phyloP scores from a whole-genome alignment of 2,113 vertebrate species.

The Cranoglanis bouderius region DNA sequence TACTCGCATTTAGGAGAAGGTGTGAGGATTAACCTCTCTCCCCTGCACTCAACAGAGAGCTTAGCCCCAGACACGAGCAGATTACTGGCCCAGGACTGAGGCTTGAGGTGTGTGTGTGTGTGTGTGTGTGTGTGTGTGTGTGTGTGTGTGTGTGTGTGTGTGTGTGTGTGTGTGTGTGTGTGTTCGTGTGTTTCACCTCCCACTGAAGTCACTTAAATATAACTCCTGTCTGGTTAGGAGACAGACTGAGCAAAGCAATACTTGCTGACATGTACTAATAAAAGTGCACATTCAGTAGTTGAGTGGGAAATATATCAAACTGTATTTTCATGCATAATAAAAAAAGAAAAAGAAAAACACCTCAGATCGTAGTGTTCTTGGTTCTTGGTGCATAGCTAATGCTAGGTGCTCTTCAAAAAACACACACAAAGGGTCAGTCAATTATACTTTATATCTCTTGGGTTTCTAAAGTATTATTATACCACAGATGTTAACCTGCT shows the following conservation, averaged over 20 bases:
- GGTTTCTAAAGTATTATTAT: not conserved
- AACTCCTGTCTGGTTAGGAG: not conserved
- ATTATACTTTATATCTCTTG: too few relatives aligned
- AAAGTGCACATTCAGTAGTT: not conserved
- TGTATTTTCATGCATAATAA: not conserved
- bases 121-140: not conserved
- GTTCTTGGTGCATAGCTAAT: not conserved
- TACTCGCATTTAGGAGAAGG: not conserved
- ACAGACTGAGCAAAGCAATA: not conserved
- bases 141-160: not conserved
- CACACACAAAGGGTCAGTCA: not conserved
- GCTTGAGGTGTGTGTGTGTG: not conserved
- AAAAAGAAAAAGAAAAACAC: too few relatives aligned
- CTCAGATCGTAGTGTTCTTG: not conserved
- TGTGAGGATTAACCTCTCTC: slow-evolving; percentile 45
- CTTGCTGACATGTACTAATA: not conserved
- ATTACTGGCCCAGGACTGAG: slow-evolving; percentile 13
- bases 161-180: not conserved
- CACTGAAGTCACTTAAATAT: not conserved
- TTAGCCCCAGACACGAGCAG: slow-evolving; percentile 10
- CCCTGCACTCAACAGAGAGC: not conserved
- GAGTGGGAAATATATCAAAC: not conserved
- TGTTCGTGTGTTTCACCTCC: not conserved
- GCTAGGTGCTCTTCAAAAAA: not conserved
- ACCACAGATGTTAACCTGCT: not conserved